phyloP scores from a whole-genome alignment of 2,113 vertebrate species.

The Pollachius pollachius region DNA sequence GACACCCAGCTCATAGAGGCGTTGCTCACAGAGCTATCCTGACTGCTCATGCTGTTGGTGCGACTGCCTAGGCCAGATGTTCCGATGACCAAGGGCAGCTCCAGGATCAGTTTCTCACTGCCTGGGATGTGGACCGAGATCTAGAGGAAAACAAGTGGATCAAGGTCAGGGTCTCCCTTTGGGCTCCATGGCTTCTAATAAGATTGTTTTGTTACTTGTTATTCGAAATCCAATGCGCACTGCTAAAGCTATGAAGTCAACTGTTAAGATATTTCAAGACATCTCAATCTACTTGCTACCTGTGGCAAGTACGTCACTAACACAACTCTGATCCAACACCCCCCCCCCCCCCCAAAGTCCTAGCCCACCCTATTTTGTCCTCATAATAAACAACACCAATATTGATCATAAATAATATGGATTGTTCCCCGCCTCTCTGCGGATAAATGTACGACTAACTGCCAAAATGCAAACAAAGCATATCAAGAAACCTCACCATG shows the following conservation, averaged over 20 bases:
- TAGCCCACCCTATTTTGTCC: too few species aligned
- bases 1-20: constrained; percentile 91
- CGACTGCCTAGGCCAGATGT: constrained; percentile 85
- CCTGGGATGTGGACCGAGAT: constrained; percentile 96
- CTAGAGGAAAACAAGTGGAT: constrained; percentile 46
- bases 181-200: background rate
- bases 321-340: too few species aligned
- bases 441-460: background rate
- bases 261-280: too few species aligned
- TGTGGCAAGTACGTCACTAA: too few species aligned
- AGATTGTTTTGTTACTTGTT: background rate
- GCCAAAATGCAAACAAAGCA: background rate
- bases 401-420: too few species aligned
- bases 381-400: too few species aligned
- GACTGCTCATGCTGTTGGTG: constrained; percentile 88
- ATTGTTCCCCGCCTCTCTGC: too few species aligned
- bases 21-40: constrained; percentile 73
- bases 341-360: too few species aligned
- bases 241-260: too few species aligned
- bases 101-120: constrained; percentile 90
- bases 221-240: background rate
- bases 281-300: too few species aligned
- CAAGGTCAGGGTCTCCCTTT: background rate
- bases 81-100: constrained; percentile 92
- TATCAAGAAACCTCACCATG: constrained; percentile 78